Conservation (phyloP, 2,113 vertebrate genomes). For the Urocolius indicus region DNA sequence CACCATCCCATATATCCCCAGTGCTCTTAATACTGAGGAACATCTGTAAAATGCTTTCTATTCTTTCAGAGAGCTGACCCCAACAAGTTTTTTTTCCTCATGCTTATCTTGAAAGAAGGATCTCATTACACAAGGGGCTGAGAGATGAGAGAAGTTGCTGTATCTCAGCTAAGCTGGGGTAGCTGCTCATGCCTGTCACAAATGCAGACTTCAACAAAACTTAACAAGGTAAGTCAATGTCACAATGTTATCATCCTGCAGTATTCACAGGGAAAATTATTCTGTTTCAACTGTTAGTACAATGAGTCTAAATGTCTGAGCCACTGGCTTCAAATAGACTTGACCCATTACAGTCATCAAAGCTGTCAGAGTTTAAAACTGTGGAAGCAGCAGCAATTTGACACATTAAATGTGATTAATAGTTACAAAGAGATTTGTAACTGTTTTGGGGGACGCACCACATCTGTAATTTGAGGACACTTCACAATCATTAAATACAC, state of each 20-base stretch:
- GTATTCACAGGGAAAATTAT: background rate
- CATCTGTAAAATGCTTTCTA: background rate
- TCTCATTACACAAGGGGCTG: background rate
- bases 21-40: background rate
- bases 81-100: background rate
- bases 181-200: background rate
- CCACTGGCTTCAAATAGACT: background rate
- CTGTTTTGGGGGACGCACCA: background rate
- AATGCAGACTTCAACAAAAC: background rate
- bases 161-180: background rate
- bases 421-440: background rate
- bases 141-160: background rate
- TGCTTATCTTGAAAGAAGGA: background rate
- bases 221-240: background rate
- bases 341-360: background rate
- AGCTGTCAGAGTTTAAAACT: background rate
- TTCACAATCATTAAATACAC: background rate
- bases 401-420: background rate
- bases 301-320: background rate
- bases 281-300: background rate
- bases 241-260: background rate
- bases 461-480: background rate
- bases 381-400: background rate
- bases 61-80: background rate
- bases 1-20: background rate